phyloP scores from a whole-genome alignment of 2,113 vertebrate species.

The Polyodon spathula region DNA sequence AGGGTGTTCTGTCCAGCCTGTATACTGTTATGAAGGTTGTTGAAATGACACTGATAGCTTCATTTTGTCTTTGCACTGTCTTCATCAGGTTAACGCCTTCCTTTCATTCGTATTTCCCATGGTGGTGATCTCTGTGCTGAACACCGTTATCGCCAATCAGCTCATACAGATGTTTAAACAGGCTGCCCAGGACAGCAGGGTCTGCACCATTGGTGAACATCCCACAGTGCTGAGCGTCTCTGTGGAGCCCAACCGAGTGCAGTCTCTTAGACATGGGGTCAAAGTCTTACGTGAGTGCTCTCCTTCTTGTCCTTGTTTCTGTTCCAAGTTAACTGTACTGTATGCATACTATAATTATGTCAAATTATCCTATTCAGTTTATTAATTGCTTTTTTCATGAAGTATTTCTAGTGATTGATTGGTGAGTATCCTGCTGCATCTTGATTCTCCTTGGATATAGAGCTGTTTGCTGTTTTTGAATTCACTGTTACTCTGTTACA shows the following conservation, averaged over 20 bases:
- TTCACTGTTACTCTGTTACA: too few species aligned
- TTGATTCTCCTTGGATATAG: too few species aligned
- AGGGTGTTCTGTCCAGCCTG: too few species aligned
- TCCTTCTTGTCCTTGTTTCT: not conserved
- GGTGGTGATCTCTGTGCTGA: slow-evolving; percentile 61
- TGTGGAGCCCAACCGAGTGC: slow-evolving; percentile 56
- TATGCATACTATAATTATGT: too few species aligned
- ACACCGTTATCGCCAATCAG: slow-evolving; percentile 68
- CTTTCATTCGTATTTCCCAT: slow-evolving; percentile 67
- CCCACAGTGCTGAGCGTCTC: slow-evolving; percentile 55
- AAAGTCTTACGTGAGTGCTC: slow-evolving; percentile 59
- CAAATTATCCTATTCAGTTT: too few species aligned
- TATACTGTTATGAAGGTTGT: too few species aligned
- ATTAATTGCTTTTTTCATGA: too few species aligned
- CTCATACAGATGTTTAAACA: slow-evolving; percentile 63
- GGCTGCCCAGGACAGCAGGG: slow-evolving; percentile 53
- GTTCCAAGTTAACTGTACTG: too few species aligned
- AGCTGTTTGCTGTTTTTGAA: too few species aligned
- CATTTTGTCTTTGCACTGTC: not conserved
- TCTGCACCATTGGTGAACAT: slow-evolving; percentile 47
- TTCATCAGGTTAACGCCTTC: slow-evolving; percentile 59
- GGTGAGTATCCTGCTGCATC: too few species aligned
- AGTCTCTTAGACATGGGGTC: slow-evolving; percentile 62
- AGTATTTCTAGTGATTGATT: too few species aligned
- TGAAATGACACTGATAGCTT: not conserved